phyloP scores from a whole-genome alignment of 2,888 invertebrate genomes.

The Merodon equestris region DNA sequence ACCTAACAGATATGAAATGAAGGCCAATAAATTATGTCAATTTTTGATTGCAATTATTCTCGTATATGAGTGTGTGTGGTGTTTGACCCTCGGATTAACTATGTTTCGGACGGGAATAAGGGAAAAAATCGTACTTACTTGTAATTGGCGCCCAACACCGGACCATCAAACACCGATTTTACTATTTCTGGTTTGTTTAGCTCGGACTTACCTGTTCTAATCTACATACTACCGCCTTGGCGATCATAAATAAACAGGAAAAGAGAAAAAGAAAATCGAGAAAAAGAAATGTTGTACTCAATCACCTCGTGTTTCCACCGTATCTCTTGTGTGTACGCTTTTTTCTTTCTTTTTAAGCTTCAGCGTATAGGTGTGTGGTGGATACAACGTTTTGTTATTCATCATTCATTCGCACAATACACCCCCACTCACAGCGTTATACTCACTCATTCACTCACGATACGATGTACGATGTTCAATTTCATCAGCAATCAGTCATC shows the following conservation, averaged over 20 bases:
- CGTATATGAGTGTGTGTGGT: conserved; percentile 19
- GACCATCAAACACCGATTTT: background rate
- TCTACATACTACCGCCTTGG: too few species aligned
- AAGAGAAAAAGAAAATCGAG: conserved; percentile 3
- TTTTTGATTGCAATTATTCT: conserved; percentile 50
- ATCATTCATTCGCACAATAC: conserved; percentile 55
- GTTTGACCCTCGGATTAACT: too few species aligned
- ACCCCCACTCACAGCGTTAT: conserved; percentile 55
- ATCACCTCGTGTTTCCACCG: conserved; percentile 52
- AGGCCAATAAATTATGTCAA: conserved; percentile 57
- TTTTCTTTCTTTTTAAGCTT: too few species aligned
- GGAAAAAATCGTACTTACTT: background rate
- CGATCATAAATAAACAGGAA: conserved; percentile 4
- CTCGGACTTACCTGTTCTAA: background rate
- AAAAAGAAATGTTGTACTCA: conserved; percentile 28
- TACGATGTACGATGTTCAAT: conserved; percentile 44
- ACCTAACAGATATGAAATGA: conserved; percentile 17
- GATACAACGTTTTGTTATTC: conserved; percentile 62
- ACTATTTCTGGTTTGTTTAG: background rate
- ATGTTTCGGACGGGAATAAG: too few species aligned
- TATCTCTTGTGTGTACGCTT: conserved; percentile 16
- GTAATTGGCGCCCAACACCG: conserved; percentile 5
- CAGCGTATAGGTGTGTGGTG: conserved; percentile 44
- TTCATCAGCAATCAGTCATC: conserved; percentile 65
- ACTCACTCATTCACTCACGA: conserved; percentile 56